Conservation (phyloP, 2,888 invertebrate genomes). For the Leucozona laternaria region DNA sequence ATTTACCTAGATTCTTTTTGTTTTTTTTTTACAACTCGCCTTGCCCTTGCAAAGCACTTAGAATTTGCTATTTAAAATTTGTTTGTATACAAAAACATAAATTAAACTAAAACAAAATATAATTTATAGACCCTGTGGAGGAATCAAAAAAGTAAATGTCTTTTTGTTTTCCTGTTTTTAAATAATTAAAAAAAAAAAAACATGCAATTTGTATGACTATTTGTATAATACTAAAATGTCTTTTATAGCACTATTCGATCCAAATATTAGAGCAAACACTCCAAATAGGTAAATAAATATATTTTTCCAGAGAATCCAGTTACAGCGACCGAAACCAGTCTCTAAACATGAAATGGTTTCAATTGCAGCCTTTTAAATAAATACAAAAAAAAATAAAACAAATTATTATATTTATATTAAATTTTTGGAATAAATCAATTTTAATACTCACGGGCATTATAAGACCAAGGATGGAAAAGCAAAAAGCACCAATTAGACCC, state of each 20-base stretch:
- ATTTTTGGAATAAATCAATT: not conserved
- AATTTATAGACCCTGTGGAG: constrained; percentile 20
- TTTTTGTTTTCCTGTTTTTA: constrained; percentile 48
- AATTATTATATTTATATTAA: not conserved
- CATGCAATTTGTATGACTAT: constrained; percentile 37
- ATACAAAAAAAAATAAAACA: not conserved
- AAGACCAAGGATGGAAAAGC: constrained; percentile 95
- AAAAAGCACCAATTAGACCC: constrained; percentile 96
- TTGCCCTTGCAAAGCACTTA: constrained; percentile 33
- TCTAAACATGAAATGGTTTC: constrained; percentile 95
- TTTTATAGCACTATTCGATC: constrained; percentile 88
- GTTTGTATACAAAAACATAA: constrained; percentile 28
- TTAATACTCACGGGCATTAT: constrained; percentile 88
- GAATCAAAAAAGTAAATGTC: constrained; percentile 56
- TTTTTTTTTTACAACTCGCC: constrained; percentile 41
- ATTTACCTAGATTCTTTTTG: not conserved
- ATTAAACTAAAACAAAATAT: constrained; percentile 29
- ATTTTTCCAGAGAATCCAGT: constrained; percentile 92
- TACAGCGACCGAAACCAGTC: constrained; percentile 89
- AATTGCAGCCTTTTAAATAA: constrained; percentile 86
- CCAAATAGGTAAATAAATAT: constrained; percentile 90
- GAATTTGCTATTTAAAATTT: constrained; percentile 37
- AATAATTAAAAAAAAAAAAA: constrained; percentile 9
- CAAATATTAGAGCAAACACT: constrained; percentile 91
- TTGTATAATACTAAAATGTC: constrained; percentile 85